Conservation (phyloP, 92 coral and sea anemone species). For the Epizoanthus scotinus region DNA sequence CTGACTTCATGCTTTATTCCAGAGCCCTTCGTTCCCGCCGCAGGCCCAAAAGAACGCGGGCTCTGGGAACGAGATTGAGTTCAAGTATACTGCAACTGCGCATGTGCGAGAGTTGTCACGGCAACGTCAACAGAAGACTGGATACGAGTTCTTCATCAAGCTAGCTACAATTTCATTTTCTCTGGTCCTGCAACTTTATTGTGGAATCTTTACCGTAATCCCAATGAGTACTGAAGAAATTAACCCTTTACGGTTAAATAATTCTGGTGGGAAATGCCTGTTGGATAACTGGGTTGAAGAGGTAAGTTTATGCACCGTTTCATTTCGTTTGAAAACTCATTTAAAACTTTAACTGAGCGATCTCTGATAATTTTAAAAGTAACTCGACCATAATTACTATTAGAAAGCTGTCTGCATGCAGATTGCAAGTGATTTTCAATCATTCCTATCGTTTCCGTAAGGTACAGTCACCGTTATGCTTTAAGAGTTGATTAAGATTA, state of each 20-base stretch:
- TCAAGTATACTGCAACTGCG: constrained; percentile 42
- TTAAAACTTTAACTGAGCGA: no score
- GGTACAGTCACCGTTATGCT: no score
- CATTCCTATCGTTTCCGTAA: no score
- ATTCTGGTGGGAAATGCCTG: constrained; percentile 89
- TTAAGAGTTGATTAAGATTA: no score
- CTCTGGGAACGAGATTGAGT: no score
- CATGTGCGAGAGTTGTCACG: constrained; percentile 29
- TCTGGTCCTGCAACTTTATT: background rate
- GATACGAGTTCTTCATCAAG: background rate
- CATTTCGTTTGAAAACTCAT: background rate
- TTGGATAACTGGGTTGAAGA: constrained; percentile 99
- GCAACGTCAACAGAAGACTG: constrained; percentile 46
- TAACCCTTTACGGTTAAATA: constrained; percentile 78
- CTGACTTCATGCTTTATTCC: no score
- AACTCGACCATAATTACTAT: no score
- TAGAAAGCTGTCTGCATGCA: background rate
- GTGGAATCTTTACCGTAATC: background rate
- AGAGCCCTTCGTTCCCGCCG: no score
- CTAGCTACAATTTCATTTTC: constrained; percentile 7
- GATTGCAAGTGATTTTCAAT: background rate
- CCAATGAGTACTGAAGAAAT: constrained; percentile 71
- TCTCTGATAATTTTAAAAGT: no score
- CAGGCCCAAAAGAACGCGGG: no score
- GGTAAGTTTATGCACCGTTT: constrained; percentile 46